Evolutionary conservation across 2,888 invertebrate genomes (phyloP).

Genomic region (Volucella zonaria): DNA sequence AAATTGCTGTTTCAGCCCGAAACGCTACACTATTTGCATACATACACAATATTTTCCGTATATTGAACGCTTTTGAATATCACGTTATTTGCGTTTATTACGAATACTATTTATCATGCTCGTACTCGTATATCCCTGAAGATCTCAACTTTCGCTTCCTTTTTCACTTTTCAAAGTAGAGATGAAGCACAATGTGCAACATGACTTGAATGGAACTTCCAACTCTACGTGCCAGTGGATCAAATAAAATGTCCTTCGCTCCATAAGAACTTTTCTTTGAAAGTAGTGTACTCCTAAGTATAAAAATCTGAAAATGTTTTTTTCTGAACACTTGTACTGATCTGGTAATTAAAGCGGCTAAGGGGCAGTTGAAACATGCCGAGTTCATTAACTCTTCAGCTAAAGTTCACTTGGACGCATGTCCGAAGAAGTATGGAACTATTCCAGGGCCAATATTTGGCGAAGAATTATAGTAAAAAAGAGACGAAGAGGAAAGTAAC

Average conservation of each 20-base stretch:
- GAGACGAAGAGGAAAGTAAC: not conserved
- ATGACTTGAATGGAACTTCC: slow-evolving; percentile 31
- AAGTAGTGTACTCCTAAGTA: not conserved
- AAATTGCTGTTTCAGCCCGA: slow-evolving; percentile 45
- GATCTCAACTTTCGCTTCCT: slow-evolving; percentile 10
- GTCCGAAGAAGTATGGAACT: slow-evolving; percentile 20
- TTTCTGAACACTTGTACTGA: slow-evolving; percentile 21
- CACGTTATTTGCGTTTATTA: slow-evolving; percentile 1
- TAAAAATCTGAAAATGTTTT: not conserved
- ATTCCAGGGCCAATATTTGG: slow-evolving; percentile 39
- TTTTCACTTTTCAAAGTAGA: not conserved
- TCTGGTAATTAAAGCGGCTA: slow-evolving; percentile 52
- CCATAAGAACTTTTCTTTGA: too few species aligned
- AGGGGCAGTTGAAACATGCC: slow-evolving; percentile 12
- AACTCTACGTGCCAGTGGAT: slow-evolving; percentile 22
- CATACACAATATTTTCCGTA: slow-evolving; percentile 1
- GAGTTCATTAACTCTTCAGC: slow-evolving; percentile 47
- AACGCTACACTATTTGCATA: slow-evolving; percentile 48
- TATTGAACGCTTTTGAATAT: slow-evolving; percentile 36
- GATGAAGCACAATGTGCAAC: slow-evolving; percentile 35
- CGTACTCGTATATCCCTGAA: slow-evolving; percentile 13
- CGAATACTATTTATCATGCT: not conserved
- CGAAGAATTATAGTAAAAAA: slow-evolving; percentile 15
- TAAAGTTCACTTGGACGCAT: not conserved
- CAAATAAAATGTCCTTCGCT: slow-evolving; percentile 18